Conservation (phyloP, 1,140 invertebrate species). For the Drosophila ohnishii region DNA sequence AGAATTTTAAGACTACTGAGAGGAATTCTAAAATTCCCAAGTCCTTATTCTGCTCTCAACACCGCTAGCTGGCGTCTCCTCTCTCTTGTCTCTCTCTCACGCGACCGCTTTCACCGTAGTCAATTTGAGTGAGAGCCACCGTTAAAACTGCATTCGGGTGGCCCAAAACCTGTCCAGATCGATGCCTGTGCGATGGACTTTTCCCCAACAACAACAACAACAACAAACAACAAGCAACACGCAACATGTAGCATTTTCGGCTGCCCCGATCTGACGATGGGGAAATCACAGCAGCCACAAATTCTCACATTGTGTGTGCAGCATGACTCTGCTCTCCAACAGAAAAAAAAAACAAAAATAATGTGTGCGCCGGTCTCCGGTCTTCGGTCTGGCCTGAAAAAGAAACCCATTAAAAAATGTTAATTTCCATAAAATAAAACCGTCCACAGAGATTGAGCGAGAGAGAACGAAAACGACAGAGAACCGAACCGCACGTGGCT, state of each 20-base stretch:
- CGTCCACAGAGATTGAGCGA: slow-evolving; percentile 3
- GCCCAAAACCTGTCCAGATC: slow-evolving; percentile 37
- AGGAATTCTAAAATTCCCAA: slow-evolving; percentile 2
- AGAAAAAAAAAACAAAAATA: slow-evolving; percentile 24
- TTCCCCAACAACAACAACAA: slow-evolving; percentile 4
- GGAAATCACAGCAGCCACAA: slow-evolving; percentile 23
- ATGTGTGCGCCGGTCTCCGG: slow-evolving; percentile 24
- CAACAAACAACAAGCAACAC: slow-evolving; percentile 4
- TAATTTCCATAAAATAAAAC: slow-evolving; percentile 75
- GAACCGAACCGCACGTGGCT: slow-evolving; percentile 63
- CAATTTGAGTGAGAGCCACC: slow-evolving; percentile 12
- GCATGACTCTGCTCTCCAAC: slow-evolving; percentile 32
- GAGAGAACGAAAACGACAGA: not conserved
- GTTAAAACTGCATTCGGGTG: slow-evolving; percentile 26
- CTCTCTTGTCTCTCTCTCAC: not conserved
- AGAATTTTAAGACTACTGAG: too few relatives aligned
- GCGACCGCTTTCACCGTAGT: slow-evolving; percentile 23
- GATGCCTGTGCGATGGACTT: slow-evolving; percentile 30
- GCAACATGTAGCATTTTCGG: slow-evolving; percentile 34
- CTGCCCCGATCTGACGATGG: not conserved
- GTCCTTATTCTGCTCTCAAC: slow-evolving; percentile 4
- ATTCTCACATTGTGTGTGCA: slow-evolving; percentile 30
- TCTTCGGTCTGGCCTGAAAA: slow-evolving; percentile 31
- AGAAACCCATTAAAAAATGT: slow-evolving; percentile 77
- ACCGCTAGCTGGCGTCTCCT: not conserved